phyloP scores from a whole-genome alignment of 2,113 vertebrate genomes.

The Lepidothrix coronata region DNA sequence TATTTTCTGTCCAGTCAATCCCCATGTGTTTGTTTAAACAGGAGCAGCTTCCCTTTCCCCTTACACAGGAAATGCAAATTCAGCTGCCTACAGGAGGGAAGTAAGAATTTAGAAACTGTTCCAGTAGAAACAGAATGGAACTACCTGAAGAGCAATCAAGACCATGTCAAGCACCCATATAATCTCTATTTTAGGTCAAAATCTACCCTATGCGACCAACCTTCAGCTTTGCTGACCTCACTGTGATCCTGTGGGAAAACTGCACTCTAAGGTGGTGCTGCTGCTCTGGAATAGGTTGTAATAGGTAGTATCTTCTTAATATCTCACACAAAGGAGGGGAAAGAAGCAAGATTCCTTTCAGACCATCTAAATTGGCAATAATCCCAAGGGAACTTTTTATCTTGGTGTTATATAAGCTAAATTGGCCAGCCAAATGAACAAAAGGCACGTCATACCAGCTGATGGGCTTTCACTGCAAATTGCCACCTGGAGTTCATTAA shows the following conservation, averaged over 20 bases:
- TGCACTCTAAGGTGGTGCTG: not conserved
- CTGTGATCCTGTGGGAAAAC: not conserved
- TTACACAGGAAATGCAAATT: not conserved
- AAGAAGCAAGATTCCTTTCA: not conserved
- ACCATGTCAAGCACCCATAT: not conserved
- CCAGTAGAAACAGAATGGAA: not conserved
- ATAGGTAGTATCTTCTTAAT: not conserved
- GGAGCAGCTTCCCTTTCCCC: not conserved
- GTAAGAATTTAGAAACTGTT: not conserved
- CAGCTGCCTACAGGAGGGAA: not conserved
- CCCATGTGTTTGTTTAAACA: not conserved
- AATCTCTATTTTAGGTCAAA: not conserved
- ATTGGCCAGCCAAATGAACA: not conserved
- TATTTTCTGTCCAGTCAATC: not conserved
- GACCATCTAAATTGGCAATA: not conserved
- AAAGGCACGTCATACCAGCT: not conserved
- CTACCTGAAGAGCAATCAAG: not conserved
- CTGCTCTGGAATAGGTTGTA: not conserved
- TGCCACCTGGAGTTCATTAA: constrained; percentile 25
- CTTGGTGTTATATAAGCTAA: not conserved
- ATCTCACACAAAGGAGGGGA: not conserved
- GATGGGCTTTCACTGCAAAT: not conserved
- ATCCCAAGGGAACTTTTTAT: not conserved
- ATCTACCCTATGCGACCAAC: not conserved
- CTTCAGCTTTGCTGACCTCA: not conserved